Evolutionary conservation across 2,113 vertebrate species (phyloP).

Genomic region (Rhegmatorhina hoffmannsi): DNA sequence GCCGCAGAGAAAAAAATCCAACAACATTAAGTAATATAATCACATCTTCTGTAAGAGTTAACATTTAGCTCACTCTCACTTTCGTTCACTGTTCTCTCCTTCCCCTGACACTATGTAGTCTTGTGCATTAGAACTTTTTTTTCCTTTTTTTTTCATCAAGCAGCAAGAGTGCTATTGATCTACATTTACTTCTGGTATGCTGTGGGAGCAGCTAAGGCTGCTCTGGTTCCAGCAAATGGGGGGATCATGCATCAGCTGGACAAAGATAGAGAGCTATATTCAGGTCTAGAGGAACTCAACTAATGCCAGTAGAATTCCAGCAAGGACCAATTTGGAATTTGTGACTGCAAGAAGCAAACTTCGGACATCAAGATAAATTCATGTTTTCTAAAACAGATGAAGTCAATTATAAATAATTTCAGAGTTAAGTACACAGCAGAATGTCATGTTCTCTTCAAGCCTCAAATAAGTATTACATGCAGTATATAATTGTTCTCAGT

Average conservation of each 20-base stretch:
- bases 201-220: not conserved
- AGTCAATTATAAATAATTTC: slow-evolving; percentile 12
- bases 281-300: rapidly evolving
- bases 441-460: not conserved
- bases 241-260: not conserved
- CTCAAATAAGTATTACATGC: not conserved
- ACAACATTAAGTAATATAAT: not conserved
- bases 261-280: not conserved
- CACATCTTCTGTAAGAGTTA: not conserved
- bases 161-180: not conserved
- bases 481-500: not conserved
- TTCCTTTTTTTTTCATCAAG: not conserved
- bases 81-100: not conserved
- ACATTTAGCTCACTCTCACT: not conserved
- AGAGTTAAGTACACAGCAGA: not conserved
- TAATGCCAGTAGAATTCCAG: not conserved
- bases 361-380: not conserved
- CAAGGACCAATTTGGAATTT: not conserved
- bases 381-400: slow-evolving; percentile 8
- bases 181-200: not conserved
- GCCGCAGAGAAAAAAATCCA: not conserved
- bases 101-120: too few species aligned
- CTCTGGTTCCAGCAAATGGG: not conserved
- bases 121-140: not conserved
- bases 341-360: not conserved